Base-by-base conservation (phyloP, 2,888 invertebrate species). In the Ectemnius cavifrons region DNA sequence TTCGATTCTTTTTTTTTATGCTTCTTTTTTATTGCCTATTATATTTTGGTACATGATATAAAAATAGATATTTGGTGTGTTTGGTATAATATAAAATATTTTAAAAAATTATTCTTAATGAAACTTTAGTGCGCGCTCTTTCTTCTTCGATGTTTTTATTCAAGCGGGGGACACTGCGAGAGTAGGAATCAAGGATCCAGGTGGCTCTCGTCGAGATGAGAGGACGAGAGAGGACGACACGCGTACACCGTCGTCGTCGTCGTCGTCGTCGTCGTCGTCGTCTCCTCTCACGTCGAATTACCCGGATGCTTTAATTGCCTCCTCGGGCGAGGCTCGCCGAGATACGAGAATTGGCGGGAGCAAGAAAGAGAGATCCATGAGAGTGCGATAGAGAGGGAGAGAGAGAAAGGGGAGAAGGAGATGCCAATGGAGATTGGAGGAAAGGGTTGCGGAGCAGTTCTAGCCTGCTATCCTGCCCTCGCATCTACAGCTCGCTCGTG, bases 241-340 rank as follows among this genome's bases (percentile, higher is more conserved):
- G 78, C 78, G 77, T 78, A 71, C 67, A 37, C 5, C 37, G 5
- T 8, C 37, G 37, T 70, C 23, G 23, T 23, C 20, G 20, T 20
- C 20, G 20, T 20, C 20, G 20, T 20, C 20, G 20, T 20, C 20
- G 20, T 20, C 23, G 23, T 23, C 23, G 23, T 23, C 23, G 23
- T 23, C 23, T 23, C 23, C 58, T 59, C 61, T 52, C 52, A 16
- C 67, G 77, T 77, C 85, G 85, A 86, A 86, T 86, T 85, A 86
- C 78, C 84, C 84, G 87, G 88, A 89, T 86, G 87, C 85, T 89
- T 89, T 89, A 89, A 89, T 89, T 89, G 88, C 88, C 88, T 85
- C 81, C 81, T 84, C 82, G 84, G 84, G 84, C 85, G 83, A 84
- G 84, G 77, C 76, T 66, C 70, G 65, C 73, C 63, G 52, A 16